Conservation (phyloP, 1,140 invertebrate genomes). For the Heliconius eleuchia region DNA sequence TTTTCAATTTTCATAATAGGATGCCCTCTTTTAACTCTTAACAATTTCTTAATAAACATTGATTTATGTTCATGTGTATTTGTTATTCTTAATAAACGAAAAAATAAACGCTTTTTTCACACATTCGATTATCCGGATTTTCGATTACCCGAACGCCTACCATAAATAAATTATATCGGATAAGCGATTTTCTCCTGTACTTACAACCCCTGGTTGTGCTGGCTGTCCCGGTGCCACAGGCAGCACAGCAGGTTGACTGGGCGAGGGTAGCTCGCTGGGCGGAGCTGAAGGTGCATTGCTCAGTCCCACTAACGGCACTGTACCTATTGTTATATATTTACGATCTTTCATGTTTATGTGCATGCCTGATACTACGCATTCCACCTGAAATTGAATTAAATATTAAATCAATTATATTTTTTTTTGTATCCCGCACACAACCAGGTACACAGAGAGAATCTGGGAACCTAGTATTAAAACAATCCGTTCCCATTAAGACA, state of each 20-base stretch:
- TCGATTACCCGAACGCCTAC: too few relatives aligned
- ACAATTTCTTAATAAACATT: too few relatives aligned
- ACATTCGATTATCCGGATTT: too few relatives aligned
- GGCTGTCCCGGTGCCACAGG: conserved; percentile 59
- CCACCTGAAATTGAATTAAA: conserved; percentile 51
- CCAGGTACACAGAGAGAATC: too few relatives aligned
- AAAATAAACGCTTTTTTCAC: too few relatives aligned
- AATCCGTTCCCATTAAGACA: too few relatives aligned
- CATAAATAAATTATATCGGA: not conserved
- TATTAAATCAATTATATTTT: not conserved
- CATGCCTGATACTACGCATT: conserved; percentile 68
- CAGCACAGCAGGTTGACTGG: conserved; percentile 60
- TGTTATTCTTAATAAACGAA: too few relatives aligned
- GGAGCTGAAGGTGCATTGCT: conserved; percentile 40
- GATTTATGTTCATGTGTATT: too few relatives aligned
- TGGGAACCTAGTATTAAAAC: too few relatives aligned
- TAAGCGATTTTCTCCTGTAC: conserved; percentile 7
- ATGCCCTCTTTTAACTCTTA: too few relatives aligned
- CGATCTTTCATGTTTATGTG: conserved; percentile 67
- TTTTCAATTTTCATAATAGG: too few relatives aligned
- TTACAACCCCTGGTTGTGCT: conserved; percentile 49
- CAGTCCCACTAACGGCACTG: conserved; percentile 64
- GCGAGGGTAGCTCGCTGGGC: conserved; percentile 27
- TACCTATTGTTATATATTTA: conserved; percentile 73
- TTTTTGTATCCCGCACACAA: too few relatives aligned